Evolutionary conservation across 2,888 invertebrate species (phyloP).

Genomic region (Nymphalis c-album): DNA sequence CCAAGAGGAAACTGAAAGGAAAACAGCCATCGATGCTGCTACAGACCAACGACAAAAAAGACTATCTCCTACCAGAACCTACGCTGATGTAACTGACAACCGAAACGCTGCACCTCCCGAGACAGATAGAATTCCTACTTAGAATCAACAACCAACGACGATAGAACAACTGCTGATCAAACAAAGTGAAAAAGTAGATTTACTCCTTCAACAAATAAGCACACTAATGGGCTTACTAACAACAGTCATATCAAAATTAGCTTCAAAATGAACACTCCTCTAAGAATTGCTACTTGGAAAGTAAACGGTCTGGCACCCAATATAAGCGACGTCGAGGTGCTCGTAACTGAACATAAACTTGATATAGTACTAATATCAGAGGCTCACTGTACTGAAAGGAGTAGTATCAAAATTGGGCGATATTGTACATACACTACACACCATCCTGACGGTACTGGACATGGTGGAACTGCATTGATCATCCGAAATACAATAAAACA

Average conservation of each 20-base stretch:
- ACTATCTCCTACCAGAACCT: too few relatives aligned
- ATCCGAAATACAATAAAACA: conserved; percentile 16
- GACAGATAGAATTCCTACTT: background rate
- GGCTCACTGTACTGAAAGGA: conserved; percentile 21
- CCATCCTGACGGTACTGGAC: conserved; percentile 22
- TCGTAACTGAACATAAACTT: conserved; percentile 18
- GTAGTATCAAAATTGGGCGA: conserved; percentile 4
- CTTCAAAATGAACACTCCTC: background rate
- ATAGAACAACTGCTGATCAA: conserved; percentile 1
- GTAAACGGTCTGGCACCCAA: conserved; percentile 33
- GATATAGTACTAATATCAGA: conserved; percentile 37
- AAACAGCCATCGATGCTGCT: too few relatives aligned
- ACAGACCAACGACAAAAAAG: too few relatives aligned
- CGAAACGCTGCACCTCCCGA: background rate
- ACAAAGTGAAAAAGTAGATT: background rate
- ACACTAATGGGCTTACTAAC: background rate
- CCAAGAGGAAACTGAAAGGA: too few relatives aligned
- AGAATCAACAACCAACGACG: background rate
- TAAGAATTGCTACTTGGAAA: conserved; percentile 34
- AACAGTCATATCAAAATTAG: background rate
- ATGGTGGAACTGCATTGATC: conserved; percentile 16
- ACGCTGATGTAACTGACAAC: too few relatives aligned
- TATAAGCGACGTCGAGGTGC: conserved; percentile 20
- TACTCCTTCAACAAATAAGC: conserved; percentile 11
- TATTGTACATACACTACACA: conserved; percentile 9